A percentile compares a stretch with the other conserved stretches of the same genome.
phyloP scores from a whole-genome alignment of 2,888 invertebrate species.

The Autographa pulchrina region DNA sequence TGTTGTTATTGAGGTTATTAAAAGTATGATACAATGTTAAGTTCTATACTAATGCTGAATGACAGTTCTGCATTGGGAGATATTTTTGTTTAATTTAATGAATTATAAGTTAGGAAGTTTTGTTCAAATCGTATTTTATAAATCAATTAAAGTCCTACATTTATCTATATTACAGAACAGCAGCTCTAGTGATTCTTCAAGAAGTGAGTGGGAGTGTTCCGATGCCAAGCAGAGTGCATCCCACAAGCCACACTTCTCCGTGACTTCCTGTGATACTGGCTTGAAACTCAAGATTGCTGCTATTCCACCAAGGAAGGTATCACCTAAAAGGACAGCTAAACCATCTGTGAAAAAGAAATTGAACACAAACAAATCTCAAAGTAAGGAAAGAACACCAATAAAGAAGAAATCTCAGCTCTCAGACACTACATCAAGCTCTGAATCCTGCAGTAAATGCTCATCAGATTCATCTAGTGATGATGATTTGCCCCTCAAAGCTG shows the following conservation, averaged over 20 bases:
- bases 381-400: conserved; percentile 63
- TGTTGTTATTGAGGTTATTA: background rate
- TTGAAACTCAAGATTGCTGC: conserved; percentile 90
- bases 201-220: conserved; percentile 84
- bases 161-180: conserved; percentile 77
- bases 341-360: conserved; percentile 80
- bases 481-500: conserved; percentile 82
- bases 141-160: background rate
- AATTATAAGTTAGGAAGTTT: background rate
- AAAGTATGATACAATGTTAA: background rate
- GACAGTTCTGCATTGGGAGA: no score
- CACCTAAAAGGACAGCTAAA: conserved; percentile 77
- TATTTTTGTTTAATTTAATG: no score
- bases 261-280: conserved; percentile 90
- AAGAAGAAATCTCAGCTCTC: conserved; percentile 77
- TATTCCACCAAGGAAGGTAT: conserved; percentile 85
- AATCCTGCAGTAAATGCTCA: conserved; percentile 87
- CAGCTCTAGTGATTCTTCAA: conserved; percentile 80
- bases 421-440: conserved; percentile 85
- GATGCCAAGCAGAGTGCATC: conserved; percentile 75
- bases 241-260: conserved; percentile 89
- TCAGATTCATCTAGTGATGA: conserved; percentile 85
- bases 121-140: background rate
- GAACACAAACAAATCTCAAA: conserved; percentile 65
- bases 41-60: background rate